Percentiles rank a stretch among this genome's conserved stretches.
These are phyloP conservation scores for Cebidichthys violaceus DNA, from an alignment of 2,113 vertebrate species.

Conservation along the genomic window DNA sequence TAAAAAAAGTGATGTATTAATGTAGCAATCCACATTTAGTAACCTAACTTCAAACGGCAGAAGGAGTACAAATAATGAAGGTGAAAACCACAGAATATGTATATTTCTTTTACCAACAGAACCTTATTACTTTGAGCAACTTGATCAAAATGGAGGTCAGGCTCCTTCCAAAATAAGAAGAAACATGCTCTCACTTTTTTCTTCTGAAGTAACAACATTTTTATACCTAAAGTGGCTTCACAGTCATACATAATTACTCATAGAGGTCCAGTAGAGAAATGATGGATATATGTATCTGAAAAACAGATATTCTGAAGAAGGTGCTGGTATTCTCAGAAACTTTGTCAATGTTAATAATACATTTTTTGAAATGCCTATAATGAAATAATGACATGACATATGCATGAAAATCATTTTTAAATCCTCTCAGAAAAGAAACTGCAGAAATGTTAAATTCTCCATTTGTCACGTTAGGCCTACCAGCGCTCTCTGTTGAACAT, in stretches of 20 bases:
- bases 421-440: too few relatives aligned
- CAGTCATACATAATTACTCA: not conserved
- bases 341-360: not conserved
- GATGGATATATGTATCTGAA: not conserved
- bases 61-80: not conserved
- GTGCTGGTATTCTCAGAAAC: not conserved
- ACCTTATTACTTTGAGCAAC: not conserved
- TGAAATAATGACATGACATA: not conserved
- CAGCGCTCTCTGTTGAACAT: not conserved
- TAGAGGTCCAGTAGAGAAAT: not conserved
- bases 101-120: not conserved
- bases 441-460: not conserved
- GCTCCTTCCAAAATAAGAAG: not conserved
- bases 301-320: not conserved
- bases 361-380: not conserved
- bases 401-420: not conserved
- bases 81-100: not conserved
- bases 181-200: not conserved
- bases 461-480: too few relatives aligned
- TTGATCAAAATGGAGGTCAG: not conserved
- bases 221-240: conserved; percentile 3
- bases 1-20: not conserved
- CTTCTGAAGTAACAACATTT: conserved; percentile 6
- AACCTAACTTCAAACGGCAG: not conserved
- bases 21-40: not conserved